A percentile compares a stretch with the other conserved stretches of the same genome.
Evolutionary conservation across 2,888 invertebrate species (phyloP).

Genomic region (Habroteleia sp.): DNA sequence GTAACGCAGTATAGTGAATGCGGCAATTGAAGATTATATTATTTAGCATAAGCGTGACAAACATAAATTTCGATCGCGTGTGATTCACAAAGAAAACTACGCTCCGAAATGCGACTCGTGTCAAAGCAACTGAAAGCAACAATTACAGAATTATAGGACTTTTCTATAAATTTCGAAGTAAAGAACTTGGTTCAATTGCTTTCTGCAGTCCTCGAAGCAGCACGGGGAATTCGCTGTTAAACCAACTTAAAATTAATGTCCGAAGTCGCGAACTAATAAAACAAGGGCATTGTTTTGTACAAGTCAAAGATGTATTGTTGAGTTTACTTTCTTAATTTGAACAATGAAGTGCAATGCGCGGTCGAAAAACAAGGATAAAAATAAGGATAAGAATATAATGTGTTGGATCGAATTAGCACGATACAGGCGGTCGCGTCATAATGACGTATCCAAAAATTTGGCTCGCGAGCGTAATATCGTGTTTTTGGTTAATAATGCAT

Average conservation of each 20-base stretch:
- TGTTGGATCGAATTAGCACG: slow-evolving; percentile 17
- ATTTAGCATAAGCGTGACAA: slow-evolving; percentile 5
- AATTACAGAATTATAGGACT: slow-evolving; percentile 29
- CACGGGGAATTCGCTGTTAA: slow-evolving; percentile 31
- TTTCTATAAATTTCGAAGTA: slow-evolving; percentile 45
- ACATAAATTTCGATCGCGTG: background rate
- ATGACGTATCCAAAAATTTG: slow-evolving; percentile 26
- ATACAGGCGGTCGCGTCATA: slow-evolving; percentile 5
- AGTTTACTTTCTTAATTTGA: slow-evolving; percentile 48
- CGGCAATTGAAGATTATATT: background rate
- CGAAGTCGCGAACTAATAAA: slow-evolving; percentile 55
- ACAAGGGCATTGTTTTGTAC: slow-evolving; percentile 52
- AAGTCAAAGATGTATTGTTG: slow-evolving; percentile 51
- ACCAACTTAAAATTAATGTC: slow-evolving; percentile 55
- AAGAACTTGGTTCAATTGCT: slow-evolving; percentile 52
- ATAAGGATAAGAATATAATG: slow-evolving; percentile 18
- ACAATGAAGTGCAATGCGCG: slow-evolving; percentile 33
- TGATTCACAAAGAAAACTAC: no score
- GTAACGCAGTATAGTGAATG: slow-evolving; percentile 3
- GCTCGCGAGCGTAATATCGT: slow-evolving; percentile 18
- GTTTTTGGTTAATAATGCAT: slow-evolving; percentile 39
- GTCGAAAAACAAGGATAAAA: slow-evolving; percentile 5
- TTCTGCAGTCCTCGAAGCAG: slow-evolving; percentile 7
- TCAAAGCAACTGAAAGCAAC: slow-evolving; percentile 14
- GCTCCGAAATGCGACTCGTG: background rate